Evolutionary conservation across 1,140 invertebrate genomes (phyloP).

Genomic region (Leucophenga varia): DNA sequence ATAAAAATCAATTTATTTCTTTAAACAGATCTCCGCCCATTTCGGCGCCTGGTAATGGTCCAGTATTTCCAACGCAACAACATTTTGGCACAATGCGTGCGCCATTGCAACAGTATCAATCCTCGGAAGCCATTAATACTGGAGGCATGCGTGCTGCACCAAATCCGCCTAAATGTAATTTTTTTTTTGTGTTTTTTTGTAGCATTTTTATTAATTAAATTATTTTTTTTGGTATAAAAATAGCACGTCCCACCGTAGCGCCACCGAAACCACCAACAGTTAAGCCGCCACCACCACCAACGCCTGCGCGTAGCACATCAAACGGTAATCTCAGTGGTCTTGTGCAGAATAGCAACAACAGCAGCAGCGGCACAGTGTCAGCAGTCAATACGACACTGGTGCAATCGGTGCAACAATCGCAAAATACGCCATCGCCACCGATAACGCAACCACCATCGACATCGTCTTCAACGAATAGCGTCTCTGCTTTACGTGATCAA

Average conservation of each 20-base stretch:
- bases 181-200: not conserved
- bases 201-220: not conserved
- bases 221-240: not conserved
- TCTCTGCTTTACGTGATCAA: slow-evolving; percentile 45
- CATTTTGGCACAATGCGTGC: slow-evolving; percentile 50
- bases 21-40: slow-evolving; percentile 47
- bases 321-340: slow-evolving; percentile 47
- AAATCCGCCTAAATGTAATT: slow-evolving; percentile 47
- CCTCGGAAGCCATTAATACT: slow-evolving; percentile 32
- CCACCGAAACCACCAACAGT: slow-evolving; percentile 47
- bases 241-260: slow-evolving; percentile 28
- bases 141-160: slow-evolving; percentile 39
- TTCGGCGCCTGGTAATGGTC: slow-evolving; percentile 29
- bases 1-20: no score
- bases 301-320: slow-evolving; percentile 51
- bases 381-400: slow-evolving; percentile 43
- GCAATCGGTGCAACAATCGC: slow-evolving; percentile 22
- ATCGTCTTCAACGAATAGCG: slow-evolving; percentile 40
- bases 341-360: slow-evolving; percentile 16
- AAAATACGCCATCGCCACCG: slow-evolving; percentile 13
- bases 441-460: slow-evolving; percentile 24
- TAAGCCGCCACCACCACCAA: slow-evolving; percentile 52
- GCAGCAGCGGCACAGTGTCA: slow-evolving; percentile 1
- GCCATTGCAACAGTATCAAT: slow-evolving; percentile 37
- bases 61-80: slow-evolving; percentile 44